phyloP scores from a whole-genome alignment of 2,797 vertebrate species.

The Leptodactylus fallax region DNA sequence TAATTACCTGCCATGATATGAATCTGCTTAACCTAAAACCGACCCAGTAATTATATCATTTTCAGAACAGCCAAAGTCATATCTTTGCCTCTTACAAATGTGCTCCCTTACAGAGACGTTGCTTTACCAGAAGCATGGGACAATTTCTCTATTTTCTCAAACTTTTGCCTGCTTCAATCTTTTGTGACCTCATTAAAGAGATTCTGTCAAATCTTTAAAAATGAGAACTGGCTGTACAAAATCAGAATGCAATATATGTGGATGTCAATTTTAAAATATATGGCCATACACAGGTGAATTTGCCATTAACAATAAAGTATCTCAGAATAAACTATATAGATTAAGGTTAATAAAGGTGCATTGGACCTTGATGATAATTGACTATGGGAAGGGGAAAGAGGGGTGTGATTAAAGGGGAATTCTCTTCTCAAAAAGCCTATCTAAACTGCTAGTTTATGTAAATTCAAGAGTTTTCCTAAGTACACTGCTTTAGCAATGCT shows the following conservation, averaged over 20 bases:
- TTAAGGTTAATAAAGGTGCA: too few relatives aligned
- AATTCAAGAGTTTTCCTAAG: too few relatives aligned
- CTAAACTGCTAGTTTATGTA: too few relatives aligned
- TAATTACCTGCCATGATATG: slow-evolving; percentile 46
- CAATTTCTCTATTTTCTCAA: neutral
- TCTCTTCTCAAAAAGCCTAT: too few relatives aligned
- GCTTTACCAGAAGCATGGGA: neutral
- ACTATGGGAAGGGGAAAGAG: too few relatives aligned
- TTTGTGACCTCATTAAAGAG: neutral
- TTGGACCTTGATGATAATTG: too few relatives aligned
- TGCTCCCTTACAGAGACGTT: neutral
- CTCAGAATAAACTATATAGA: too few relatives aligned
- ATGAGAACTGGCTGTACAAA: neutral
- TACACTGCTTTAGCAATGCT: too few relatives aligned
- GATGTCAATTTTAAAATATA: neutral
- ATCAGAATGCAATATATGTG: neutral
- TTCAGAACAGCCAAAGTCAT: neutral
- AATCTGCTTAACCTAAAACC: slow-evolving; percentile 45
- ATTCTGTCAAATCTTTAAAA: neutral
- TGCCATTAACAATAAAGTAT: neutral
- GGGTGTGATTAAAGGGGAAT: too few relatives aligned
- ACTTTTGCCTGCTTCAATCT: neutral
- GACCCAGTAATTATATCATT: slow-evolving; percentile 33
- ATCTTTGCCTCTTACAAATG: neutral
- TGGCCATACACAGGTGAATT: neutral